Base-by-base conservation (phyloP, 2,888 invertebrate species). In the Oxycera nigricornis region DNA sequence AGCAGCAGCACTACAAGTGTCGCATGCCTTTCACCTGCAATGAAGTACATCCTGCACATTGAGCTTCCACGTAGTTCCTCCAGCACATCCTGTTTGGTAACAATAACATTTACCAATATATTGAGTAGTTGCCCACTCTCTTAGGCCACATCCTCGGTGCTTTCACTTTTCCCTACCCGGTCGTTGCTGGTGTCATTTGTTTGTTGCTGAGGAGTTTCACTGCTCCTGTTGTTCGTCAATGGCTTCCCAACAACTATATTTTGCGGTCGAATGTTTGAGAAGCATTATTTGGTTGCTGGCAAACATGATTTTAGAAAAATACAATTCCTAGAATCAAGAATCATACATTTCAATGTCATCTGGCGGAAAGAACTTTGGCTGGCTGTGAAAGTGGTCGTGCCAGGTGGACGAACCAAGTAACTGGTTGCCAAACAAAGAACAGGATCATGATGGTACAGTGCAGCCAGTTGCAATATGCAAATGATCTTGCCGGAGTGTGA, bases 21-120 rank as follows among this genome's bases (percentile, higher is more conserved):
- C 70, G 31, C 70, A 55, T 70, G 35, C 52, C 46, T 55, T 70
- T 70, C 70, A 70, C 70, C 70, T 70, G 70, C 70, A 70, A 55
- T 70, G 70, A 70, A 70, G 70, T 70, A 55, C 35, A 70, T 70
- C 70, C 70, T 52, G 52, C 52, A 9, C 67, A 46, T 22, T 65
- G 65, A 20, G 41, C 41, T 61, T 65, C 41, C n/a, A 39, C 65
- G 41, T 65, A 41, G 35, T 65, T 41, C 65, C 65, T 26, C 14
- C 30, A 26, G 22, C 55, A 35, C 70, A 52, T 70, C 59, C 46
- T 46, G 11, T 46, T 46, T 14, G 46, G 46, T 41, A 65, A 41
- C 41, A 65, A 65, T 65, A 39, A 22, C 20, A 24, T 65, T 65
- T 62, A 1, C 35, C n/a, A 20, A 55, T 4, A 55, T n/a, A 55